phyloP scores from a whole-genome alignment of 2,113 vertebrate genomes.

The Barbus barbus region DNA sequence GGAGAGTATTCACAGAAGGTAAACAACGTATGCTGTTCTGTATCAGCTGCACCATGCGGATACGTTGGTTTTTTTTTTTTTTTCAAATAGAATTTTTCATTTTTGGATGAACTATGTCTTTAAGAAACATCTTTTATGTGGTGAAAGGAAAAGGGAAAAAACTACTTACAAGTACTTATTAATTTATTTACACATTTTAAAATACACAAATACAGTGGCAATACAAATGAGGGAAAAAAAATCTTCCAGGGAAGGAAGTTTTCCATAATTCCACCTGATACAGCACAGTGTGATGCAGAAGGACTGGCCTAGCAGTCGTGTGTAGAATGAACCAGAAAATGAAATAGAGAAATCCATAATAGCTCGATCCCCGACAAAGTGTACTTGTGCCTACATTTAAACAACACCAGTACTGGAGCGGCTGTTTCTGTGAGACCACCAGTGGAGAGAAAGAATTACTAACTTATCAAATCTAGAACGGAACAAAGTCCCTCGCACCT shows the following conservation, averaged over 20 bases:
- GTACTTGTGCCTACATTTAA: conserved; percentile 37
- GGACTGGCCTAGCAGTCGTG: conserved; percentile 54
- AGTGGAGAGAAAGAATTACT: conserved; percentile 32
- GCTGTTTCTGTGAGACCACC: conserved; percentile 48
- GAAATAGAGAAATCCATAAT: conserved; percentile 37
- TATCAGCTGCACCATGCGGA: too few species aligned
- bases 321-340: conserved; percentile 46
- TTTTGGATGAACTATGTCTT: background rate
- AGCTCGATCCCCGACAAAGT: conserved; percentile 37
- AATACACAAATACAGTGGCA: conserved; percentile 88
- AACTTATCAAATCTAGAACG: conserved; percentile 52
- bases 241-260: conserved; percentile 65
- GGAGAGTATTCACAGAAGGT: too few species aligned
- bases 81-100: background rate
- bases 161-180: conserved; percentile 80
- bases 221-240: conserved; percentile 81
- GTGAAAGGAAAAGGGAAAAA: background rate
- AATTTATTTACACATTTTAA: conserved; percentile 96
- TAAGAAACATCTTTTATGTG: background rate
- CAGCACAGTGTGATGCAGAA: conserved; percentile 62
- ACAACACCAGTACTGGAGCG: conserved; percentile 56
- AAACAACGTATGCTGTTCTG: too few species aligned
- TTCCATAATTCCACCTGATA: conserved; percentile 73
- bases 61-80: too few species aligned
- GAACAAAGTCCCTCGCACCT: conserved; percentile 58